These are phyloP conservation scores for Gari tellinella DNA, from an alignment of 2,888 invertebrate species.

Conservation along the genomic window DNA sequence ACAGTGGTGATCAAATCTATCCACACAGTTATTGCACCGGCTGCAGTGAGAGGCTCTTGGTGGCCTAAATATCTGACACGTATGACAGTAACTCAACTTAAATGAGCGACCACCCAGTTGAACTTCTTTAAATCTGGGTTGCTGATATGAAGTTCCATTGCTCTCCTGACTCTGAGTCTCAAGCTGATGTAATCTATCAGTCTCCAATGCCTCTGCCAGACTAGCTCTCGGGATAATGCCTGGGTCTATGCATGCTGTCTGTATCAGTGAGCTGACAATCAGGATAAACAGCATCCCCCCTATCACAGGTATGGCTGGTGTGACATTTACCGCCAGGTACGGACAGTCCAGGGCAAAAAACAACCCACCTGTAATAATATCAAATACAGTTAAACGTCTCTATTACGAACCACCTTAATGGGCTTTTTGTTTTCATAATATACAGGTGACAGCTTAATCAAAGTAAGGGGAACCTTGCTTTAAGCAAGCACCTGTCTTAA, in stretches of 20 bases:
- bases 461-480: no score
- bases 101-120: constrained; percentile 49
- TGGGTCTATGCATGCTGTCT: constrained; percentile 56
- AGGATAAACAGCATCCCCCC: constrained; percentile 51
- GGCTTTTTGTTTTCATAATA: no score
- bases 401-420: no score
- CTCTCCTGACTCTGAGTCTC: constrained; percentile 44
- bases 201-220: constrained; percentile 55
- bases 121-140: constrained; percentile 53
- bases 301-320: constrained; percentile 58
- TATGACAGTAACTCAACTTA: constrained; percentile 53
- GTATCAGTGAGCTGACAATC: constrained; percentile 49
- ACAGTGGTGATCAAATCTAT: constrained; percentile 60
- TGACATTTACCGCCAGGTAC: constrained; percentile 51
- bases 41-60: constrained; percentile 60
- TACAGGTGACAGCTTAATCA: no score
- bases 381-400: no score
- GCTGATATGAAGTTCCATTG: constrained; percentile 32
- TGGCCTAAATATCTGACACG: constrained; percentile 59
- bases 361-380: constrained; percentile 46
- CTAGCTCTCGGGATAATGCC: constrained; percentile 60
- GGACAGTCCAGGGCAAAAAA: constrained; percentile 59
- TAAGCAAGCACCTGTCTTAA: no score
- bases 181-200: constrained; percentile 44
- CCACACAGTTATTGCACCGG: constrained; percentile 60